Conservation (phyloP, 2,113 vertebrate species). For the Rana temporaria region DNA sequence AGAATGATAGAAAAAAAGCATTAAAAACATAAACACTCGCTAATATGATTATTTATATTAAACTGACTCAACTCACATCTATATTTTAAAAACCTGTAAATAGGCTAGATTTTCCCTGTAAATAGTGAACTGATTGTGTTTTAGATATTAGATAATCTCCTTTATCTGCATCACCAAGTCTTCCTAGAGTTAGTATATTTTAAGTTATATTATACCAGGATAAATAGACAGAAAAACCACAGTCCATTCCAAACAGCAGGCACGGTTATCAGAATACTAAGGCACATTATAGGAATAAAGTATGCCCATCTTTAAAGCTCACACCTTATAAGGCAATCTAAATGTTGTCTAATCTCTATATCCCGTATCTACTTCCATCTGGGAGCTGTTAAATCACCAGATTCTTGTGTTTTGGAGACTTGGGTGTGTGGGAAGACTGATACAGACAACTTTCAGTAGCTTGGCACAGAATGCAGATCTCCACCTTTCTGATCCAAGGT, state of each 20-base stretch:
- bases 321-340: slow-evolving; percentile 48
- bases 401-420: slow-evolving; percentile 47
- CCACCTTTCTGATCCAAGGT: slow-evolving; percentile 44
- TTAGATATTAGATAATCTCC: too few relatives aligned
- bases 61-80: too few relatives aligned
- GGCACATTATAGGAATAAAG: slow-evolving; percentile 9
- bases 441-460: slow-evolving; percentile 54
- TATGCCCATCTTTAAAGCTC: slow-evolving; percentile 2
- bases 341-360: slow-evolving; percentile 22
- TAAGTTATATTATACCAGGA: background rate
- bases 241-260: slow-evolving; percentile 3
- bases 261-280: background rate
- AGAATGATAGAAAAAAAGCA: too few relatives aligned
- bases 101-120: too few relatives aligned
- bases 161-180: background rate
- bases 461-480: slow-evolving; percentile 45
- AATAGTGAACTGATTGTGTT: too few relatives aligned
- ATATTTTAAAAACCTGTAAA: too few relatives aligned
- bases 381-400: slow-evolving; percentile 42
- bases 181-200: background rate
- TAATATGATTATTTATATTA: too few relatives aligned
- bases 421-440: slow-evolving; percentile 52
- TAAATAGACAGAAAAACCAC: background rate
- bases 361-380: slow-evolving; percentile 44
- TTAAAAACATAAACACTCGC: too few relatives aligned